phyloP scores from a whole-genome alignment of 2,888 invertebrate species.

The Theretra japonica region DNA sequence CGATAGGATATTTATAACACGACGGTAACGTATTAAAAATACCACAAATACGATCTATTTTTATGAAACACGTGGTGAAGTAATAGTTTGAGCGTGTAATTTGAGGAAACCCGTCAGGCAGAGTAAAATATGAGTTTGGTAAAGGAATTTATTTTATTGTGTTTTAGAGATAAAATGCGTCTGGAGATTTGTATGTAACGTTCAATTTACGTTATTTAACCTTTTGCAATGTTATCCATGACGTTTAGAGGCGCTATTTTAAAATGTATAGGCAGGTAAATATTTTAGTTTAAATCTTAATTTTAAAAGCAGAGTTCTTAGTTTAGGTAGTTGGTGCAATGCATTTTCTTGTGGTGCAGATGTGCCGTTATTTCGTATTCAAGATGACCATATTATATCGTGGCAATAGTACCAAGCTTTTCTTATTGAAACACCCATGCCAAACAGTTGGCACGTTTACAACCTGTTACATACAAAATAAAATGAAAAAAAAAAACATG shows the following conservation, averaged over 20 bases:
- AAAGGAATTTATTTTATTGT: not conserved
- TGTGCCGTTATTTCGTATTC: no score
- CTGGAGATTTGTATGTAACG: constrained; percentile 3
- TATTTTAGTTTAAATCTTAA: no score
- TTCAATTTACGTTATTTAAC: not conserved
- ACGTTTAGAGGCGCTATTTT: not conserved
- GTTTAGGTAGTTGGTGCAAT: no score
- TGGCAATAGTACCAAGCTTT: no score
- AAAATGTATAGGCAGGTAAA: not conserved
- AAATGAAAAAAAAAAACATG: no score
- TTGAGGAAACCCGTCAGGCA: not conserved
- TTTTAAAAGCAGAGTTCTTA: no score
- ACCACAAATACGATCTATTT: constrained; percentile 9
- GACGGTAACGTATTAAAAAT: not conserved
- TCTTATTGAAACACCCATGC: no score
- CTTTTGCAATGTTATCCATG: not conserved
- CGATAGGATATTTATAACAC: constrained; percentile 21
- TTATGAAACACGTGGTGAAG: constrained; percentile 32
- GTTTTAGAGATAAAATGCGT: not conserved
- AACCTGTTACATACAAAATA: no score
- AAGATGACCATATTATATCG: no score
- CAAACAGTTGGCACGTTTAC: no score
- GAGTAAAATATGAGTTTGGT: constrained; percentile 10
- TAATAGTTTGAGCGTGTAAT: constrained; percentile 4
- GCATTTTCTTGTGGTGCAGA: no score